A percentile compares a stretch with the other conserved stretches of the same genome.
Evolutionary conservation across 53 echinoderm and acorn worm species (phyloP).

Genomic region (Zoroaster sp.): DNA sequence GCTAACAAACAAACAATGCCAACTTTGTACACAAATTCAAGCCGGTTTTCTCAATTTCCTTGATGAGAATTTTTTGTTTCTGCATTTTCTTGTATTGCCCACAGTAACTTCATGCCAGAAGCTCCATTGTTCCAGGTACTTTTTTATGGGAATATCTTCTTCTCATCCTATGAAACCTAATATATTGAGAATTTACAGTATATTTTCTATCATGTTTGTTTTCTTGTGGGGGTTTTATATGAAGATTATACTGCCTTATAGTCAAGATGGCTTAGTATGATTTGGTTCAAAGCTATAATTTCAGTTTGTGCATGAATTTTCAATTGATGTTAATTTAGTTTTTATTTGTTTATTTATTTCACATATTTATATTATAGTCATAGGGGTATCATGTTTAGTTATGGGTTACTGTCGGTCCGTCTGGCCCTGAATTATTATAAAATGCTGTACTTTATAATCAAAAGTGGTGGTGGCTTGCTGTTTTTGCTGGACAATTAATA

Average conservation of each 20-base stretch:
- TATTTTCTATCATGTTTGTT: background rate
- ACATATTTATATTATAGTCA: background rate
- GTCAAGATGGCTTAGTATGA: background rate
- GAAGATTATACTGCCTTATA: background rate
- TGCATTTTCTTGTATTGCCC: constrained; percentile 50
- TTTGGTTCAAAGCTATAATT: background rate
- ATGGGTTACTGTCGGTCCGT: background rate
- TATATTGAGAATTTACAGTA: background rate
- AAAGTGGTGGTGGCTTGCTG: background rate
- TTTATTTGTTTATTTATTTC: background rate
- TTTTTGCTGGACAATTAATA: background rate
- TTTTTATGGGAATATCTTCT: background rate
- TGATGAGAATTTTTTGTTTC: constrained; percentile 43
- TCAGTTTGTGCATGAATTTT: background rate
- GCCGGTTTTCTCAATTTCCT: background rate
- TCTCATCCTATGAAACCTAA: background rate
- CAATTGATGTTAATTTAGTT: background rate
- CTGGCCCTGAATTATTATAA: background rate
- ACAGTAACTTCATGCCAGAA: constrained; percentile 52
- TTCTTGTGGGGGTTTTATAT: background rate
- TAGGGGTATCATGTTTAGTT: no score
- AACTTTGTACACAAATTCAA: background rate
- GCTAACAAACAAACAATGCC: background rate
- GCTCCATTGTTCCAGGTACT: constrained; percentile 25
- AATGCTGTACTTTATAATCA: background rate